Percentiles rank a stretch among this genome's conserved stretches.
These are phyloP conservation scores for Aulostomus chinensis DNA, from an alignment of 2,797 vertebrate species.

Conservation along the genomic window DNA sequence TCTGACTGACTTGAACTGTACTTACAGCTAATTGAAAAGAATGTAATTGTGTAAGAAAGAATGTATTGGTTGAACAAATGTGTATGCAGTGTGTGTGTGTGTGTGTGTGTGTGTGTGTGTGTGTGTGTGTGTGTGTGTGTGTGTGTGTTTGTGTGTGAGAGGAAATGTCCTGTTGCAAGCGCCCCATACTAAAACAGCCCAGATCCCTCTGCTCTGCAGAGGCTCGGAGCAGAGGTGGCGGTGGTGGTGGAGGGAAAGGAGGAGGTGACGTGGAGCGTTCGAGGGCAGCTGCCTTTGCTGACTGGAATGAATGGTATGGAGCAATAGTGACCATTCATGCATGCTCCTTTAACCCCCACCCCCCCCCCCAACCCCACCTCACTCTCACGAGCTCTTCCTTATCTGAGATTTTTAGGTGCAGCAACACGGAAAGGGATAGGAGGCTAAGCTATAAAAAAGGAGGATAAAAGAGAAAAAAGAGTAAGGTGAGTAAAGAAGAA, in stretches of 20 bases:
- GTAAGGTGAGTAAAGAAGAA: conserved; percentile 1
- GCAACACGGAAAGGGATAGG: conserved; percentile 2
- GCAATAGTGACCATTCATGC: conserved; percentile 80
- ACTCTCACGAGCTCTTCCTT: conserved; percentile 16
- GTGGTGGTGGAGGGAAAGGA: conserved; percentile 36
- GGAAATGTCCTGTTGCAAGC: conserved; percentile 33
- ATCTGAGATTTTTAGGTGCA: conserved; percentile 34
- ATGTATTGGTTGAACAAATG: too few relatives aligned
- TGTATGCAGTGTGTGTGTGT: too few relatives aligned
- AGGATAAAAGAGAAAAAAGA: neutral
- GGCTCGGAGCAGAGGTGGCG: conserved; percentile 47
- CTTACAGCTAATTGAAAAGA: too few relatives aligned
- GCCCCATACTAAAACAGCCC: conserved; percentile 32
- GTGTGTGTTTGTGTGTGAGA: conserved; percentile 10
- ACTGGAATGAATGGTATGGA: conserved; percentile 84
- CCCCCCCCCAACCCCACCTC: conserved; percentile 12
- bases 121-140: neutral
- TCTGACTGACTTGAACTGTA: too few relatives aligned
- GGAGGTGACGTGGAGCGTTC: conserved; percentile 36
- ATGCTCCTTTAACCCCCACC: conserved; percentile 52
- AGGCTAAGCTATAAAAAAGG: conserved; percentile 1
- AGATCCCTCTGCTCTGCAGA: conserved; percentile 45
- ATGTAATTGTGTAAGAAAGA: too few relatives aligned
- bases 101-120: conserved; percentile 1
- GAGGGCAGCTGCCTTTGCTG: conserved; percentile 57